Evolutionary conservation across 2,888 invertebrate genomes (phyloP), one percentile per base, ranked within the genome.

Genomic region (Lottia gigantea): DNA sequence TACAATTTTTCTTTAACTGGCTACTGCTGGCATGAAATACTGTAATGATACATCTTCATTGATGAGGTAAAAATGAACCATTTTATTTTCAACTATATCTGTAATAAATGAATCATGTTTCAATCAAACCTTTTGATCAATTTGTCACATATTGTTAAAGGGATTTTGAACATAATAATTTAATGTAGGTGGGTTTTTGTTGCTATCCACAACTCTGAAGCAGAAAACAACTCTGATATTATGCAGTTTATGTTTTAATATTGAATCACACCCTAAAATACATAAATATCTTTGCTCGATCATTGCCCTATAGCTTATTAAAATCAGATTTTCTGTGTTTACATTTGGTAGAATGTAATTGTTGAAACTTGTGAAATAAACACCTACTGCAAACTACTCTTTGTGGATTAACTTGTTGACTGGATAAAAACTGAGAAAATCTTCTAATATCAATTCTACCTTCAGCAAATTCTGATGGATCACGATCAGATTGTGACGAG

Each of bases 21-120:
- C 76, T 25, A 94, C 91, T 31, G 94, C 93, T 75, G 93, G 93
- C 78, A 96, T 91, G 88, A 94, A 94, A 86, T 94, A 95, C 88
- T 95, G 94, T 73, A 96, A 90, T 19, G 92, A 92, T 12, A 95
- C 91, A 87, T 93, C 93, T 69, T 93, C 93, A 73, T 93, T 92
- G 78, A 93, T 92, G 74, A 95, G 89, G 81, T 92, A 92, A 82
- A 96, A 88, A 84, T 95, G 93, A 0, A 95, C 92, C 82, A 94
- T 91, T 84, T 91, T 92, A 74, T 93, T 93, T 75, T 93, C 91
- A 31, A 94, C 91, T 73, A 96, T 93, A 85, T 94, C 94, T 89
- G 87, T 64, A 83, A 83, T 66, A 40, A 55, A 74, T 69, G 31
- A 68, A 62, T 11, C 7, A 63, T 1, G 15, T 15, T 6, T 23